phyloP scores from a whole-genome alignment of 2,113 vertebrate genomes.

The Pelusios castaneus region DNA sequence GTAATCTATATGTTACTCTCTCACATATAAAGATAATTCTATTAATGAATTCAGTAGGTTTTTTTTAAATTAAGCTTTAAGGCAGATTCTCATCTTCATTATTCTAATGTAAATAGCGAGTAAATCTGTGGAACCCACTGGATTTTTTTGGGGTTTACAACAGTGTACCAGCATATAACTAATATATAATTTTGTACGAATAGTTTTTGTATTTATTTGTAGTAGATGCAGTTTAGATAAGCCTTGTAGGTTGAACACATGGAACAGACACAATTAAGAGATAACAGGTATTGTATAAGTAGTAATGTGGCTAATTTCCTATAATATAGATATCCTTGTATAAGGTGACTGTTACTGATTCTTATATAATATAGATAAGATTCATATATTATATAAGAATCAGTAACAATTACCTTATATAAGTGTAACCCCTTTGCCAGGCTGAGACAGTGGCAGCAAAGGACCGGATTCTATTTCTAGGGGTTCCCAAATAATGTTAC shows the following conservation, averaged over 20 bases:
- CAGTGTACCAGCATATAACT: accelerated
- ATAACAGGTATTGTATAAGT: neutral
- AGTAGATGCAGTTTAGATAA: neutral
- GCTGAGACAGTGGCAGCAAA: too few relatives aligned
- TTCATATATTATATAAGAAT: too few relatives aligned
- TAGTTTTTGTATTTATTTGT: neutral
- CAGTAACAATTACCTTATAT: too few relatives aligned
- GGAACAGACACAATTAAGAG: neutral
- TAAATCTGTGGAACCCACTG: neutral
- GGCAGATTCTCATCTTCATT: neutral
- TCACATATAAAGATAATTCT: neutral
- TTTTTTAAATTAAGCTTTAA: neutral
- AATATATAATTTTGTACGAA: neutral
- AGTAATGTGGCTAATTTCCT: neutral
- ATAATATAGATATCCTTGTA: neutral
- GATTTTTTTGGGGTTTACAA: neutral
- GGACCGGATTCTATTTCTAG: too few relatives aligned
- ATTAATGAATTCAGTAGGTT: neutral
- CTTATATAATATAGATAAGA: too few relatives aligned
- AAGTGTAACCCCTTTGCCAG: too few relatives aligned
- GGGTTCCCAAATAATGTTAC: too few relatives aligned
- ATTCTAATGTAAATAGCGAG: neutral
- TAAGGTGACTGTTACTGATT: too few relatives aligned
- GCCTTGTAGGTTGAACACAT: neutral
- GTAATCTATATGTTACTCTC: neutral